Percentiles rank a stretch among this genome's conserved stretches.
Evolutionary conservation across 1,140 invertebrate species (phyloP).

Genomic region (Anoplolepis gracilipes): DNA sequence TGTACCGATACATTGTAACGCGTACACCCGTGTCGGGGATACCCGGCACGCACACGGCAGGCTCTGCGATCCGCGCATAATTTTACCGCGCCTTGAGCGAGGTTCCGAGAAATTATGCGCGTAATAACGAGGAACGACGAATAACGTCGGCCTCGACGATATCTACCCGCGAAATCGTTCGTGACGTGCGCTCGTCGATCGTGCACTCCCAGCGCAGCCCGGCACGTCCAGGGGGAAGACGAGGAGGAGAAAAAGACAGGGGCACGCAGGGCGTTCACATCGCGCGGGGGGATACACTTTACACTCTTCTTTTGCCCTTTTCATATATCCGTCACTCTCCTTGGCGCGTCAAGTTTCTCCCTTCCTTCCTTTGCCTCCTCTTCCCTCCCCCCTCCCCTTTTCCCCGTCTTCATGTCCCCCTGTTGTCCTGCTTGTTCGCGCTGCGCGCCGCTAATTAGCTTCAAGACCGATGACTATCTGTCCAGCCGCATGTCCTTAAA

Average conservation of each 20-base stretch:
- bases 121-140: slow-evolving; percentile 76
- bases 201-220: slow-evolving; percentile 19
- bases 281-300: slow-evolving; percentile 28
- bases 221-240: slow-evolving; percentile 14
- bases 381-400: no score
- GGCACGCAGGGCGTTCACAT: slow-evolving; percentile 62
- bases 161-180: slow-evolving; percentile 74
- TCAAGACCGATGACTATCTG: slow-evolving; percentile 79
- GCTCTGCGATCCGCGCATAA: slow-evolving; percentile 64
- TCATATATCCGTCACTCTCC: slow-evolving; percentile 44
- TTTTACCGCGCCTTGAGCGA: slow-evolving; percentile 72
- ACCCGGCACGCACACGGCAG: slow-evolving; percentile 65
- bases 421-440: slow-evolving; percentile 76
- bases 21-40: slow-evolving; percentile 37
- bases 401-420: background rate
- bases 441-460: slow-evolving; percentile 80
- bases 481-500: slow-evolving; percentile 79
- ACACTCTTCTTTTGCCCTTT: slow-evolving; percentile 53
- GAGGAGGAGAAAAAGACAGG: slow-evolving; percentile 37
- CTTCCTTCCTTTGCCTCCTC: no score
- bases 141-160: slow-evolving; percentile 66
- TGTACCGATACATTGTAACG: slow-evolving; percentile 60
- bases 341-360: slow-evolving; percentile 11
- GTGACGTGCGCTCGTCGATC: slow-evolving; percentile 70
- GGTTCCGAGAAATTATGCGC: slow-evolving; percentile 73